Evolutionary conservation across 2,797 vertebrate species (phyloP).

Genomic region (Pipistrellus pygmaeus): DNA sequence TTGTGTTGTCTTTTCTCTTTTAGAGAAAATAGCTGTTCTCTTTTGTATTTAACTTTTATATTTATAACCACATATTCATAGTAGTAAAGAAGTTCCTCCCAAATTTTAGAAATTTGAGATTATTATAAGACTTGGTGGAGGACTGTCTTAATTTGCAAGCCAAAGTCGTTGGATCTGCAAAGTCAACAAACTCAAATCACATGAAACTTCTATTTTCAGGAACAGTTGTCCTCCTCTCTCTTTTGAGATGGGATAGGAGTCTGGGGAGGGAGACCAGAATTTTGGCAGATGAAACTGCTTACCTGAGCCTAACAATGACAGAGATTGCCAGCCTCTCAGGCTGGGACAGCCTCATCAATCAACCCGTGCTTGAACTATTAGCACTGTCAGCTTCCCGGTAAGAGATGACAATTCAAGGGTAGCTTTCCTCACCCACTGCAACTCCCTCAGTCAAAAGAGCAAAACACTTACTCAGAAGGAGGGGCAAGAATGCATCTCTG

Average conservation of each 20-base stretch:
- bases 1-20: conserved; percentile 11
- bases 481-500: conserved; percentile 12
- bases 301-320: conserved; percentile 17
- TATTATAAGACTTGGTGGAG: neutral
- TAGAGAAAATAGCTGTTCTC: neutral
- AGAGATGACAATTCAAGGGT: conserved; percentile 65
- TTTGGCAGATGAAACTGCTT: conserved; percentile 11
- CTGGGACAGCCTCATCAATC: conserved; percentile 53
- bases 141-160: neutral
- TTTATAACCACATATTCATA: conserved; percentile 8
- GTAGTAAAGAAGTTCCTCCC: neutral
- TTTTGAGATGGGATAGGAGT: neutral
- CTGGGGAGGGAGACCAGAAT: neutral
- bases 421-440: conserved; percentile 45
- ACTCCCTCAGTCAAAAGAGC: conserved; percentile 34
- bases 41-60: conserved; percentile 18
- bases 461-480: conserved; percentile 40
- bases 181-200: neutral
- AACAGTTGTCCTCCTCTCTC: neutral
- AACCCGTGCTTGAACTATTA: conserved; percentile 43
- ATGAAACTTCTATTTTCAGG: neutral
- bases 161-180: conserved; percentile 26
- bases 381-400: conserved; percentile 43
- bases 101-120: neutral
- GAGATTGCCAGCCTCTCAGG: conserved; percentile 35